A percentile compares a stretch with the other conserved stretches of the same genome.
These are phyloP conservation scores for Philereme vetulata DNA, from an alignment of 2,888 invertebrate species.

Conservation along the genomic window DNA sequence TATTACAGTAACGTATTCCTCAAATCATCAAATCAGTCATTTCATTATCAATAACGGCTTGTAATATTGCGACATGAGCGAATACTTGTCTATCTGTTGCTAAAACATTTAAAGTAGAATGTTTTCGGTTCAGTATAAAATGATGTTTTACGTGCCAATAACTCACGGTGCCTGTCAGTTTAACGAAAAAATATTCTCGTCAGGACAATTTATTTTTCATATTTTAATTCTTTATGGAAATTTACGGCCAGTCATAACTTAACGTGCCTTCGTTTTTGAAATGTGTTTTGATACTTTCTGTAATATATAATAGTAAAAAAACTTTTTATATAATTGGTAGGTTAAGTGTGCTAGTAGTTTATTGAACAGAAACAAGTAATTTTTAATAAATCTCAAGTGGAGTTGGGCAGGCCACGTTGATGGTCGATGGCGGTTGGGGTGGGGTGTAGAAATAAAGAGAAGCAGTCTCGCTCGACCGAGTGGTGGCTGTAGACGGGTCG, in stretches of 20 bases:
- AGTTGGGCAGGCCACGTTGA: too few relatives aligned
- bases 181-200: conserved; percentile 27
- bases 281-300: background rate
- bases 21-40: background rate
- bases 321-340: background rate
- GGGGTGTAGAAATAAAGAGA: too few relatives aligned
- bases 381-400: too few relatives aligned
- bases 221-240: conserved; percentile 31
- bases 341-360: too few relatives aligned
- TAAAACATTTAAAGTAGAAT: background rate
- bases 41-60: background rate
- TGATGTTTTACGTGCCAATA: conserved; percentile 21
- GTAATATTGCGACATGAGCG: background rate
- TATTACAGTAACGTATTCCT: too few relatives aligned
- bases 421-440: too few relatives aligned
- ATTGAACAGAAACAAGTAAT: too few relatives aligned
- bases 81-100: background rate
- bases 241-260: conserved; percentile 31
- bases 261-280: conserved; percentile 20
- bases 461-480: too few relatives aligned
- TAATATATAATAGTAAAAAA: too few relatives aligned
- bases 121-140: conserved; percentile 10
- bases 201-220: conserved; percentile 28
- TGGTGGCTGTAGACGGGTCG: too few relatives aligned
- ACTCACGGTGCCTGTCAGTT: conserved; percentile 30